Evolutionary conservation across 1,140 invertebrate species (phyloP), one percentile per base, ranked within the genome.

Genomic region (Hesperophylax magnus): DNA sequence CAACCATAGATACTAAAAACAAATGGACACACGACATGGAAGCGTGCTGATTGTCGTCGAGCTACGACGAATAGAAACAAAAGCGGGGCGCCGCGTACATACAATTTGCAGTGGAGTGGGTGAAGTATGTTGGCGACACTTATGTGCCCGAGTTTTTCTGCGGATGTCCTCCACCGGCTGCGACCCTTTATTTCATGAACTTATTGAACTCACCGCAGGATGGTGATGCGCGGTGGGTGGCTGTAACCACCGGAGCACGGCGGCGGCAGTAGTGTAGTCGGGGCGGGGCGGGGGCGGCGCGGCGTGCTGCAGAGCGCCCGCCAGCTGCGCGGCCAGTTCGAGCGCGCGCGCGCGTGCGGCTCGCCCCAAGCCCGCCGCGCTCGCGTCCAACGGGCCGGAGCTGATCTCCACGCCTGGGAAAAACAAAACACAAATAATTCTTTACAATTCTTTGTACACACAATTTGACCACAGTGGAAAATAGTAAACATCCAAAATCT

Each of bases 251-350:
- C 89, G 85, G 54, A 90, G 84, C 52, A 90, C 89, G 31, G 89
- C 89, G 77, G 88, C 89, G 78, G 88, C 87, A 31, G 89, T 90
- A 80, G 89, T 90, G 87, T 90, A 90, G 86, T 90, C 89, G 0
- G 89, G 89, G 11, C 89, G 82, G 9, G 89, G 89, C 0, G 89
- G 89, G 34, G 89, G 89, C n/a, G 89, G 89, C 7, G 89, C 86
- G 2, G 89, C 87, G 78, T 90, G 89, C 84, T 90, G 89, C 31
- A 90, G 85, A 0, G 89, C 88, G 18, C 85, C 86, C 9, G 89
- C 89, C 67, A 90, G 85, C 84, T 90, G 89, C 82, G 88, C 88
- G 0, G 89, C 89, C 84, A 90, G 83, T 78, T 90, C 89, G 20
- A 90, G 83, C 0, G 89, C 88, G 8, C 88, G 84, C 0, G 87